phyloP scores from a whole-genome alignment of 2,113 vertebrate species.

The Macrotis lagotis region DNA sequence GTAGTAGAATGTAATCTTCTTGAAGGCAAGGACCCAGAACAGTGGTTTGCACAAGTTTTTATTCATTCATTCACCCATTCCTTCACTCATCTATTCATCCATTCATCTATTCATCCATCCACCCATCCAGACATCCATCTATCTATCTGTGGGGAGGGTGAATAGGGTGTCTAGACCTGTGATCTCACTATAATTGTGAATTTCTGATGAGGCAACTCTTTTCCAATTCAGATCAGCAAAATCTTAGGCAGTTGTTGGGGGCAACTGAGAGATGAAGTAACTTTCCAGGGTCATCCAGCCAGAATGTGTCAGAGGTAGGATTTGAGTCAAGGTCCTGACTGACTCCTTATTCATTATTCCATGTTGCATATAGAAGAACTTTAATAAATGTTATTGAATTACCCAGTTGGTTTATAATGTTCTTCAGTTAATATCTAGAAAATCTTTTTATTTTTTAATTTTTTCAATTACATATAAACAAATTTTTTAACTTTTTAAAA shows the following conservation, averaged over 20 bases:
- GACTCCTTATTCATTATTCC: neutral
- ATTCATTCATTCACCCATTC: neutral
- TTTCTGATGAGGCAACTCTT: neutral
- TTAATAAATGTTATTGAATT: neutral
- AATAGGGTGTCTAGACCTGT: neutral
- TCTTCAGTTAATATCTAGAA: no score
- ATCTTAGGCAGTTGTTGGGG: neutral
- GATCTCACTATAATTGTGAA: neutral
- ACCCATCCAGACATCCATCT: neutral
- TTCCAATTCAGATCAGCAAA: neutral
- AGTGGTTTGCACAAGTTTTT: neutral
- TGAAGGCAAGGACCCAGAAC: neutral
- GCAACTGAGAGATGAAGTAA: neutral
- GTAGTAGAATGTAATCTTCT: neutral
- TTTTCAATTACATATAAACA: no score
- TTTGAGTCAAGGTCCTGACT: neutral
- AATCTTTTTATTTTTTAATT: neutral
- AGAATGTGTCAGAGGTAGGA: neutral
- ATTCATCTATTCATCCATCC: neutral
- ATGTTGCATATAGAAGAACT: neutral
- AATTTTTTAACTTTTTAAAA: no score
- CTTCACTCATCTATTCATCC: no score
- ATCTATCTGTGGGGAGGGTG: neutral
- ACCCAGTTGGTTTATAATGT: neutral
- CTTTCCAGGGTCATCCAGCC: neutral